Percentiles rank a stretch among this genome's conserved stretches.
Conservation (phyloP, 1,140 invertebrate species). For the Parapsyche elsis region DNA sequence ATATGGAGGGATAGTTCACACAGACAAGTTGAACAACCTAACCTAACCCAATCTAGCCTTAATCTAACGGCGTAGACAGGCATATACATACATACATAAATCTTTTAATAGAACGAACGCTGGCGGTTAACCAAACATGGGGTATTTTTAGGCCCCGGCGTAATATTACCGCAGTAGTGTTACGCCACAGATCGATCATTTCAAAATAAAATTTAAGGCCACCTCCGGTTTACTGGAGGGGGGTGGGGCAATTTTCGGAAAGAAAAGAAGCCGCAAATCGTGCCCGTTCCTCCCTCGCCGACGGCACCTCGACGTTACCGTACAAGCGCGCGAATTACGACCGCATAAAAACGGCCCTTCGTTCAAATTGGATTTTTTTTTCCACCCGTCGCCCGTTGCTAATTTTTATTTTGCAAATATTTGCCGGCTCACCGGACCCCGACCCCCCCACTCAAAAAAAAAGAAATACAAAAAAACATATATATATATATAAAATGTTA, state of each 20-base stretch:
- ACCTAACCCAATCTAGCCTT: too few relatives aligned
- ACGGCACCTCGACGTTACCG: not conserved
- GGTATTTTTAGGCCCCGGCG: too few relatives aligned
- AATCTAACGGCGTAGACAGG: too few relatives aligned
- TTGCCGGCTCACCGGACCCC: constrained; percentile 38
- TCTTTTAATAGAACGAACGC: too few relatives aligned
- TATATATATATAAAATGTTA: constrained; percentile 53
- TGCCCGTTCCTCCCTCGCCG: not conserved
- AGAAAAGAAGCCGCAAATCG: constrained; percentile 26
- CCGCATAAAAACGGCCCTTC: constrained; percentile 36
- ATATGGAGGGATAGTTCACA: too few relatives aligned
- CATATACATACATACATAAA: too few relatives aligned
- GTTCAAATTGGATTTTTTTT: constrained; percentile 43
- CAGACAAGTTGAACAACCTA: too few relatives aligned
- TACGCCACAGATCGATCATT: too few relatives aligned
- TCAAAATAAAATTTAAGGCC: not conserved
- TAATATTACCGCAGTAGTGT: too few relatives aligned
- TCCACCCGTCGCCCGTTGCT: not conserved
- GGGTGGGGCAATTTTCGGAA: not conserved
- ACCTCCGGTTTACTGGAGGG: not conserved
- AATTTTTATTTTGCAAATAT: constrained; percentile 53
- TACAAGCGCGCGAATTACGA: constrained; percentile 20
- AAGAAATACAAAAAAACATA: constrained; percentile 15
- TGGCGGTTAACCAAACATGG: too few relatives aligned
- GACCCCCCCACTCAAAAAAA: not conserved